These are phyloP conservation scores for Helicoverpa assulta DNA, from an alignment of 2,888 invertebrate species.

Conservation along the genomic window DNA sequence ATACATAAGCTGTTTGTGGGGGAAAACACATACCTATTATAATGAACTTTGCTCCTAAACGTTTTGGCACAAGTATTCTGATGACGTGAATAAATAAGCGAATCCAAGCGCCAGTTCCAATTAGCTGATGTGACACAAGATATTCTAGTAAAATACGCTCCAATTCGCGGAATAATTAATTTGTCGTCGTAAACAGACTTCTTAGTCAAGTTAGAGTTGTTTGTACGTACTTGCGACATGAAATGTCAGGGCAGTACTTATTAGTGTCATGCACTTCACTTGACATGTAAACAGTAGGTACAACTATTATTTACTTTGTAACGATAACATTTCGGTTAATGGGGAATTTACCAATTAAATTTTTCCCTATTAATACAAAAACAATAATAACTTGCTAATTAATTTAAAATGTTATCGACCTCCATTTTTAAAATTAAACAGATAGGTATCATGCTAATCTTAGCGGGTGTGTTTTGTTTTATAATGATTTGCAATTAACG, in stretches of 20 bases:
- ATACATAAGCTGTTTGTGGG: slow-evolving; percentile 25
- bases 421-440: too few relatives aligned
- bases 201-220: slow-evolving; percentile 25
- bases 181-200: slow-evolving; percentile 29
- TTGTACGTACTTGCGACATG: slow-evolving; percentile 26
- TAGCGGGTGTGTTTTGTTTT: not conserved
- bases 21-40: slow-evolving; percentile 16
- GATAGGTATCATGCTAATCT: too few relatives aligned
- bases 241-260: slow-evolving; percentile 27
- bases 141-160: slow-evolving; percentile 53
- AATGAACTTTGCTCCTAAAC: slow-evolving; percentile 56
- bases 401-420: too few relatives aligned
- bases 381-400: too few relatives aligned
- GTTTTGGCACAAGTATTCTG: slow-evolving; percentile 55
- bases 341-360: too few relatives aligned
- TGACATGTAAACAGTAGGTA: slow-evolving; percentile 20
- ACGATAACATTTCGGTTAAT: not conserved
- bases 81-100: slow-evolving; percentile 52
- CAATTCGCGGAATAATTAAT: slow-evolving; percentile 43
- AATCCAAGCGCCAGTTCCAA: slow-evolving; percentile 28
- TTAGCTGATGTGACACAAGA: slow-evolving; percentile 23
- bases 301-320: not conserved
- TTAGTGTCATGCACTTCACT: slow-evolving; percentile 17
- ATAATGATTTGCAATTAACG: not conserved
- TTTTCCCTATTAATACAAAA: too few relatives aligned